Percentiles rank a stretch among this genome's conserved stretches.
Conservation (phyloP, 2,797 vertebrate species). For the Chaunax sp. region DNA sequence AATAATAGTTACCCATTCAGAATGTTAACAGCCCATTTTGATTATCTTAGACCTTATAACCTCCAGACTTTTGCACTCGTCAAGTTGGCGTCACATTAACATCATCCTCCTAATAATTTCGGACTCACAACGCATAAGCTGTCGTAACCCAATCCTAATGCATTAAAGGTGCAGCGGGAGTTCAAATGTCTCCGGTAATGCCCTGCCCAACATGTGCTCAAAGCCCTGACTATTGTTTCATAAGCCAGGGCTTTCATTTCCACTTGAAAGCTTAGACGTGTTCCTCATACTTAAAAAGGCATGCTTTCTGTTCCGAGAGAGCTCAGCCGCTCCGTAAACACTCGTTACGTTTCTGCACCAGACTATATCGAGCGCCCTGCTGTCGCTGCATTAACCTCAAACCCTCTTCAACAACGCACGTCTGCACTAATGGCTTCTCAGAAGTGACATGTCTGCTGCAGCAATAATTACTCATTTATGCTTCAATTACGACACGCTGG, state of each 20-base stretch:
- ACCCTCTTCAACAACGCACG: constrained; percentile 29
- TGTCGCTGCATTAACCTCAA: constrained; percentile 33
- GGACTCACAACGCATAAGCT: constrained; percentile 22
- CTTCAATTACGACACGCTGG: constrained; percentile 25
- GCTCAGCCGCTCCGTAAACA: constrained; percentile 33
- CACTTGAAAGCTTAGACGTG: constrained; percentile 57
- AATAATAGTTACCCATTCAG: neutral
- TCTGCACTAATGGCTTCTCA: constrained; percentile 54
- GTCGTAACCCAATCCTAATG: constrained; percentile 55
- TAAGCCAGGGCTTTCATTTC: constrained; percentile 56
- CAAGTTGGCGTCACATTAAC: constrained; percentile 26
- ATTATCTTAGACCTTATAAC: neutral
- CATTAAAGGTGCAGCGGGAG: constrained; percentile 47
- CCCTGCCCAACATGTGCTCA: constrained; percentile 44
- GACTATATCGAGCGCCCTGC: constrained; percentile 5
- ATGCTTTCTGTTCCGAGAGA: constrained; percentile 29
- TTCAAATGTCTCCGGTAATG: constrained; percentile 61
- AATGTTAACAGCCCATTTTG: neutral
- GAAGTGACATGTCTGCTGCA: constrained; percentile 44
- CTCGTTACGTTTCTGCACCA: constrained; percentile 47
- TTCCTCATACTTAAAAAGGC: constrained; percentile 46
- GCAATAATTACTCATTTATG: constrained; percentile 62
- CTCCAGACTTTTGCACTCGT: constrained; percentile 14
- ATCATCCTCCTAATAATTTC: constrained; percentile 31
- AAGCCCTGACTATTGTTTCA: constrained; percentile 61